A percentile compares a stretch with the other conserved stretches of the same genome.
Evolutionary conservation across 1,140 invertebrate genomes (phyloP).

Genomic region (Eupristina koningsbergeri): DNA sequence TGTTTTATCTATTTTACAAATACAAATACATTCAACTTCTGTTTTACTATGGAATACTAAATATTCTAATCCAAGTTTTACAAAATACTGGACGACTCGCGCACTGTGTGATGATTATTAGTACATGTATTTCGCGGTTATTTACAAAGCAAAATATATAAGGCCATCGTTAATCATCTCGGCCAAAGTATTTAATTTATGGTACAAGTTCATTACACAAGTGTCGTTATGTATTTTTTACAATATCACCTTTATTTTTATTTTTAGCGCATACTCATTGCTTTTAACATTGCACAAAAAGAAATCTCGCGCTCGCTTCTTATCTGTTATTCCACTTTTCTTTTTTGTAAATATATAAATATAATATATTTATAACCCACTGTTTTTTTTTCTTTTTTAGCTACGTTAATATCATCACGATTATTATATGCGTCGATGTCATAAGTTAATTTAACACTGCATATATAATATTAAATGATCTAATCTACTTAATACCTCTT

Average conservation of each 20-base stretch:
- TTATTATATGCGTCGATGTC: slow-evolving; percentile 48
- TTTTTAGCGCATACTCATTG: not conserved
- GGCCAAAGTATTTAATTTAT: slow-evolving; percentile 43
- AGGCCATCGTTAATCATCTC: slow-evolving; percentile 34
- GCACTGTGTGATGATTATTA: slow-evolving; percentile 31
- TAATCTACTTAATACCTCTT: slow-evolving; percentile 26
- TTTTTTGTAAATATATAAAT: slow-evolving; percentile 30
- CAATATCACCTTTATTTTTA: not conserved
- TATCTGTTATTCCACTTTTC: slow-evolving; percentile 15
- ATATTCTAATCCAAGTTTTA: slow-evolving; percentile 46
- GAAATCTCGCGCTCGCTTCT: slow-evolving; percentile 1
- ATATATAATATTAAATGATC: slow-evolving; percentile 23
- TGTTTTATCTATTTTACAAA: slow-evolving; percentile 48
- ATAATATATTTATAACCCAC: slow-evolving; percentile 28
- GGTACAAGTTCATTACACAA: slow-evolving; percentile 25
- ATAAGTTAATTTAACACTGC: slow-evolving; percentile 40
- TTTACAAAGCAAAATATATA: slow-evolving; percentile 47
- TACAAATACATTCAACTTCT: slow-evolving; percentile 43
- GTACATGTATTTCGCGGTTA: slow-evolving; percentile 35
- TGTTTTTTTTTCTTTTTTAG: not conserved
- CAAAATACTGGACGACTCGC: slow-evolving; percentile 43
- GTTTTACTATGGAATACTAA: slow-evolving; percentile 31
- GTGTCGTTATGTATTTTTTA: slow-evolving; percentile 35
- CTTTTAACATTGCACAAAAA: slow-evolving; percentile 33
- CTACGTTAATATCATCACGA: slow-evolving; percentile 43